phyloP scores from a whole-genome alignment of 2,113 vertebrate species.

The Setophaga petechia region DNA sequence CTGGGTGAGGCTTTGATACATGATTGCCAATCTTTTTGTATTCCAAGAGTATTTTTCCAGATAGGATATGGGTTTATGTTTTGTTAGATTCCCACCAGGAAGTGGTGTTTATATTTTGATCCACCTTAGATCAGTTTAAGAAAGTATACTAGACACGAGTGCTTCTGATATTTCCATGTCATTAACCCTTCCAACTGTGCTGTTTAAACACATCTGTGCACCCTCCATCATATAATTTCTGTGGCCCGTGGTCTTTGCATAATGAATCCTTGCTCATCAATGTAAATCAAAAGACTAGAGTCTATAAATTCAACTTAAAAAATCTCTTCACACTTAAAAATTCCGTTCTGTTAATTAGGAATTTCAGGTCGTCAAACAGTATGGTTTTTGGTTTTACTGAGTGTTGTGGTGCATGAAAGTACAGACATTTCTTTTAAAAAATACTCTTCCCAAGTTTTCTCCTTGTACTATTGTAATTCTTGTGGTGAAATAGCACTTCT shows the following conservation, averaged over 20 bases:
- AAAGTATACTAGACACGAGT: not conserved
- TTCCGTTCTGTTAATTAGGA: not conserved
- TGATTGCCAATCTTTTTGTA: conserved; percentile 13
- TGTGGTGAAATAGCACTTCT: not conserved
- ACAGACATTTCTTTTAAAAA: not conserved
- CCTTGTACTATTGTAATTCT: not conserved
- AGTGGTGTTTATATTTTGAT: not conserved
- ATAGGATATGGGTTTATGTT: conserved; percentile 9
- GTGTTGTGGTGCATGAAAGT: not conserved
- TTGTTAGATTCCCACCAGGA: not conserved
- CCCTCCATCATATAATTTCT: not conserved
- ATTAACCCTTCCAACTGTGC: not conserved
- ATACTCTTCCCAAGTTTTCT: not conserved
- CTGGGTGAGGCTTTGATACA: conserved; percentile 12
- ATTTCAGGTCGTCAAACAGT: not conserved
- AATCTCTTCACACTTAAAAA: not conserved
- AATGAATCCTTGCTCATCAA: not conserved
- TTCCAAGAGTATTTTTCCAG: conserved; percentile 31
- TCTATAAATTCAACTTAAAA: not conserved
- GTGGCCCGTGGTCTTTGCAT: not conserved
- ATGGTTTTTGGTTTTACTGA: not conserved
- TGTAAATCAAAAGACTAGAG: not conserved
- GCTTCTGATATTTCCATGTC: not conserved
- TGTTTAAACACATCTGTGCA: not conserved
- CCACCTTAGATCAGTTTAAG: not conserved